phyloP scores from a whole-genome alignment of 1,140 invertebrate genomes.

The Drosophila pectinifera region DNA sequence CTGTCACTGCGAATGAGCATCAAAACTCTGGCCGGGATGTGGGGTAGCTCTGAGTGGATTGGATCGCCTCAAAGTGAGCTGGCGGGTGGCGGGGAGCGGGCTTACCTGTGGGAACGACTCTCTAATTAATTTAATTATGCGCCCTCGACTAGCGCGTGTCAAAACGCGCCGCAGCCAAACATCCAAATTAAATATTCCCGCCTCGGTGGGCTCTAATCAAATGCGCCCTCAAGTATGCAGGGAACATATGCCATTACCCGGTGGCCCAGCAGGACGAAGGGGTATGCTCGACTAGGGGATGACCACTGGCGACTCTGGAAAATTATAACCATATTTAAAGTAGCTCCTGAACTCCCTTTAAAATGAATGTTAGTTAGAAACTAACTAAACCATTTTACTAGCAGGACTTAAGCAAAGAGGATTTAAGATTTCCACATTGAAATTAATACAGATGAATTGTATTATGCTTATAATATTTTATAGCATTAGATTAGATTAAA shows the following conservation, averaged over 20 bases:
- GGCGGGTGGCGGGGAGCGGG: not conserved
- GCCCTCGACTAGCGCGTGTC: constrained; percentile 75
- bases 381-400: too few relatives aligned
- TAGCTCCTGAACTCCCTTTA: not conserved
- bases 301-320: too few relatives aligned
- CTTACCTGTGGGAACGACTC: constrained; percentile 76
- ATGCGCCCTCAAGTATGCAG: constrained; percentile 78
- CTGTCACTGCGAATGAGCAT: constrained; percentile 78
- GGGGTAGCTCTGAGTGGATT: constrained; percentile 24
- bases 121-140: constrained; percentile 82
- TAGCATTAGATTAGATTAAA: too few relatives aligned
- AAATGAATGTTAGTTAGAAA: too few relatives aligned
- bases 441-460: too few relatives aligned
- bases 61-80: constrained; percentile 9
- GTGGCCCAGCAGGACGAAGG: not conserved
- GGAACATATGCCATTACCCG: constrained; percentile 34
- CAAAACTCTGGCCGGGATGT: constrained; percentile 46
- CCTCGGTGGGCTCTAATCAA: constrained; percentile 71
- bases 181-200: constrained; percentile 77
- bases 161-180: constrained; percentile 58
- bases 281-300: constrained; percentile 6
- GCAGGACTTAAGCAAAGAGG: too few relatives aligned
- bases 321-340: too few relatives aligned
- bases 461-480: too few relatives aligned
- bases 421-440: too few relatives aligned